Conservation (phyloP, 1,140 invertebrate genomes). For the Sminthurides bifidus region DNA sequence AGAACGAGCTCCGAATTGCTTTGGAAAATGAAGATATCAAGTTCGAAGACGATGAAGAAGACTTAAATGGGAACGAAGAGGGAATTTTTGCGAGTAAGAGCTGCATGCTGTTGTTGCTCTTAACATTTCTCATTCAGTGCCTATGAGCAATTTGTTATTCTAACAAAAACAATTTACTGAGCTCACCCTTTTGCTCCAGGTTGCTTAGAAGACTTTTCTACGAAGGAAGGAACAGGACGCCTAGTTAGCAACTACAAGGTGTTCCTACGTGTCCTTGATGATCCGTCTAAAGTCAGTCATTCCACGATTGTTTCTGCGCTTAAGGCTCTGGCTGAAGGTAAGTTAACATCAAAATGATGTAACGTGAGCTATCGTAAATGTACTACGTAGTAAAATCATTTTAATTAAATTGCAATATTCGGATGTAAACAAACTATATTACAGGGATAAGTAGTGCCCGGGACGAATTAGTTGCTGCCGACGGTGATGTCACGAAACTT, state of each 20-base stretch:
- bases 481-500: neutral
- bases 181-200: neutral
- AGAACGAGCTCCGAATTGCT: neutral
- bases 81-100: neutral
- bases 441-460: neutral
- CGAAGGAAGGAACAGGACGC: neutral
- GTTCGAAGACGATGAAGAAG: neutral
- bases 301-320: neutral
- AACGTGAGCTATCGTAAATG: neutral
- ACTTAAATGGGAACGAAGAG: neutral
- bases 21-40: neutral
- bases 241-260: neutral
- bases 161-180: neutral
- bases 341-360: neutral
- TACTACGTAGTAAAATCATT: neutral
- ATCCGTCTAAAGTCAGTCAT: neutral
- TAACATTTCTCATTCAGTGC: neutral
- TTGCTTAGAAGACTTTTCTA: neutral
- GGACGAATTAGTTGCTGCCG: neutral
- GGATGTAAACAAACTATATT: neutral
- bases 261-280: neutral
- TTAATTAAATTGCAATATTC: too few relatives aligned
- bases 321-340: neutral
- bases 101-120: neutral
- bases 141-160: neutral